phyloP scores from a whole-genome alignment of 2,888 invertebrate species.

The Iselma pallidipennis region DNA sequence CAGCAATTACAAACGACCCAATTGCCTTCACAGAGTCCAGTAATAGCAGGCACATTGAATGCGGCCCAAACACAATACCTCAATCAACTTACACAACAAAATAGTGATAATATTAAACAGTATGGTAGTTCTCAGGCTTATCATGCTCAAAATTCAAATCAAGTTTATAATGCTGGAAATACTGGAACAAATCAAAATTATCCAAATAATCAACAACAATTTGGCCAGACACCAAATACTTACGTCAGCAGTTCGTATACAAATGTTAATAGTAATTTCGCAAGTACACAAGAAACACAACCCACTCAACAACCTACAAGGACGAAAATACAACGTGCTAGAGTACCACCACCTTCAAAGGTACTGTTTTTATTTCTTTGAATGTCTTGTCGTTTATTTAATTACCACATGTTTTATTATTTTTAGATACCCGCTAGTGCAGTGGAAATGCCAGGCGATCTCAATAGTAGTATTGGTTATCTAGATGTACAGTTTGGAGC shows the following conservation, averaged over 20 bases:
- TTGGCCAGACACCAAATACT: constrained; percentile 38
- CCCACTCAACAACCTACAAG: constrained; percentile 56
- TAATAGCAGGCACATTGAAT: constrained; percentile 57
- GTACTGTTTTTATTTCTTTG: constrained; percentile 51
- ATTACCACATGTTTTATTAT: constrained; percentile 13
- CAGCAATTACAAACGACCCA: constrained; percentile 33
- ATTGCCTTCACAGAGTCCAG: constrained; percentile 38
- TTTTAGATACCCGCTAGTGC: constrained; percentile 87
- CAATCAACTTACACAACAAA: constrained; percentile 62
- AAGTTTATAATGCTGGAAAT: constrained; percentile 21
- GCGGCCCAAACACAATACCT: constrained; percentile 65
- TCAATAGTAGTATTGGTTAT: constrained; percentile 72
- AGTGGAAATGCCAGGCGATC: constrained; percentile 95
- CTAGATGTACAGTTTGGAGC: constrained; percentile 95
- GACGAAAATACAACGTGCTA: constrained; percentile 69
- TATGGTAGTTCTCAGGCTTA: constrained; percentile 38
- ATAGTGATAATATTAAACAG: constrained; percentile 49
- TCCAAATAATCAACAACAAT: constrained; percentile 34
- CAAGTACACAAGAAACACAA: constrained; percentile 24
- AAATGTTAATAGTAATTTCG: constrained; percentile 34
- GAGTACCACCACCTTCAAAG: constrained; percentile 85
- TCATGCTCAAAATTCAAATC: constrained; percentile 32
- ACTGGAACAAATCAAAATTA: constrained; percentile 34
- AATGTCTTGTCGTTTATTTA: too few species aligned
- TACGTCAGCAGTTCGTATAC: constrained; percentile 41